phyloP scores from a whole-genome alignment of 2,888 invertebrate genomes.

The Luffia ferchaultella region DNA sequence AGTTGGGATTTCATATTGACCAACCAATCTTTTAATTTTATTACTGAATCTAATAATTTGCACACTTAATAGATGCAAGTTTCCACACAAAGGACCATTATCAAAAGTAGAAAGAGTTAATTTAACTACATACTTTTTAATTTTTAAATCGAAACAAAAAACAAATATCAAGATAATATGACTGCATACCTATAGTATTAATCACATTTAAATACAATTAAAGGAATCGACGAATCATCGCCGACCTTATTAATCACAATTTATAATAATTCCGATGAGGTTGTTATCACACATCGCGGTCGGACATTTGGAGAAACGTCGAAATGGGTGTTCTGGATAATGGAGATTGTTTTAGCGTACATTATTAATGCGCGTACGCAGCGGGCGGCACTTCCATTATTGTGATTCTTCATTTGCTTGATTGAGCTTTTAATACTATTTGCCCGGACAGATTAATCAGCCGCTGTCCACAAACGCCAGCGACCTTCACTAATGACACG shows the following conservation, averaged over 20 bases:
- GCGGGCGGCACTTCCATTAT: slow-evolving; percentile 55
- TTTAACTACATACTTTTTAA: no score
- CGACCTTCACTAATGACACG: slow-evolving; percentile 15
- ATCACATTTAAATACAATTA: neutral
- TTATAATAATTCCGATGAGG: neutral
- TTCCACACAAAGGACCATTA: no score
- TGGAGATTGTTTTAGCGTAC: slow-evolving; percentile 62
- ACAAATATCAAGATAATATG: no score
- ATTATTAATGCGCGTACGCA: slow-evolving; percentile 66
- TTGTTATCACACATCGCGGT: neutral
- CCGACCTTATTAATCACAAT: neutral
- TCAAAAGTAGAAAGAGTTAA: no score
- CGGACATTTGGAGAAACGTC: neutral
- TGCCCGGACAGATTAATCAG: slow-evolving; percentile 49
- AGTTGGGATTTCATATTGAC: no score
- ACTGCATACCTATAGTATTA: no score
- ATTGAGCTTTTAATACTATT: slow-evolving; percentile 66
- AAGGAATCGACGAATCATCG: neutral
- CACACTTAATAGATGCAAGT: no score
- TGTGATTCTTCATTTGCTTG: slow-evolving; percentile 65
- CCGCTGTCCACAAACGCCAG: slow-evolving; percentile 44
- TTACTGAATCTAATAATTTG: no score
- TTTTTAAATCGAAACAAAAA: no score
- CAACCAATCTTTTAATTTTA: no score
- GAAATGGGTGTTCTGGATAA: slow-evolving; percentile 51